Conservation (phyloP, 2,113 vertebrate species). For the Eira barbara region DNA sequence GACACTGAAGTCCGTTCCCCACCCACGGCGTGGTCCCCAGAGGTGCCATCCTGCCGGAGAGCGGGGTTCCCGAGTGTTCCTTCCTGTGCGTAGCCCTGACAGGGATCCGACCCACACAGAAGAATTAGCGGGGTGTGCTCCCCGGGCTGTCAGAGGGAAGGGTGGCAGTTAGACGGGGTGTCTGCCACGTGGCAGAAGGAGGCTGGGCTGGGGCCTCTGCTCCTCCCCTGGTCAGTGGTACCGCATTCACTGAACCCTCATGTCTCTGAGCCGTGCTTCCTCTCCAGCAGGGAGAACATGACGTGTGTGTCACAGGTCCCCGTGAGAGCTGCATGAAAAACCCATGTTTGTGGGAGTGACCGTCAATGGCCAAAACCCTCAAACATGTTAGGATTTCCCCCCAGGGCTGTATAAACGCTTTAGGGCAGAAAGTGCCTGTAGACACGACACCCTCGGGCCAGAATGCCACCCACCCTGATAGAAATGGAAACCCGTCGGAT, state of each 20-base stretch:
- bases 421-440: neutral
- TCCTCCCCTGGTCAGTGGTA: neutral
- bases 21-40: rapidly evolving
- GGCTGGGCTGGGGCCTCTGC: neutral
- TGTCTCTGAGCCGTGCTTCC: neutral
- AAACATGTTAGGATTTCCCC: neutral
- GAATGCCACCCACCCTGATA: rapidly evolving
- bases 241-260: rapidly evolving
- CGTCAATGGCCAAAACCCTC: rapidly evolving
- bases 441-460: neutral
- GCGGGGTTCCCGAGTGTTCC: rapidly evolving
- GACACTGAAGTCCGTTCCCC: neutral
- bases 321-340: neutral
- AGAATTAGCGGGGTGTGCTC: rapidly evolving
- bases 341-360: rapidly evolving
- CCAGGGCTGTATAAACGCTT: rapidly evolving
- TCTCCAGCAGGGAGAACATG: neutral
- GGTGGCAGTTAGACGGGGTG: rapidly evolving
- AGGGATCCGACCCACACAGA: neutral
- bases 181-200: rapidly evolving
- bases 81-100: rapidly evolving
- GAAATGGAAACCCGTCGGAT: too few species aligned
- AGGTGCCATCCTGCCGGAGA: neutral
- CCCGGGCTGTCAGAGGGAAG: neutral
- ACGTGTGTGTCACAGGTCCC: rapidly evolving